A percentile compares a stretch with the other conserved stretches of the same genome.
These are phyloP conservation scores for Psittacula derbiana DNA, from an alignment of 2,797 vertebrate genomes.

Conservation along the genomic window DNA sequence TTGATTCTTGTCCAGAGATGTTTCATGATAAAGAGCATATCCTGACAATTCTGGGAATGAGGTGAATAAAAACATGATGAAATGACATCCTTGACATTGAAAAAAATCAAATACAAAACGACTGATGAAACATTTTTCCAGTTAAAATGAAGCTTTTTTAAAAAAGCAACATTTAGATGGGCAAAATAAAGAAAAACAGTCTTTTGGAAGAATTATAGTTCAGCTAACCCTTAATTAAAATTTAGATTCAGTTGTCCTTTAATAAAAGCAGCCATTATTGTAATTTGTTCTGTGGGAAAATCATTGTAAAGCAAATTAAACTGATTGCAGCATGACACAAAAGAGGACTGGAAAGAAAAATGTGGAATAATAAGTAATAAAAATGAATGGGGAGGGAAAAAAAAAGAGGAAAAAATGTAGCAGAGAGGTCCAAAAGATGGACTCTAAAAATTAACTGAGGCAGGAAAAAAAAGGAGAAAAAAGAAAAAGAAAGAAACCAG, in stretches of 20 bases:
- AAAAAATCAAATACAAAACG: background rate
- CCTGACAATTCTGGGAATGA: slow-evolving; percentile 20
- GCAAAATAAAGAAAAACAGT: slow-evolving; percentile 19
- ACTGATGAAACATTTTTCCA: background rate
- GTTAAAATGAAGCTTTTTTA: background rate
- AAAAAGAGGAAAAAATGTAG: background rate
- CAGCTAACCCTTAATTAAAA: slow-evolving; percentile 88
- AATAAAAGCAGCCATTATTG: slow-evolving; percentile 71
- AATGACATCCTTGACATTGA: background rate
- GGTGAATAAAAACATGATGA: slow-evolving; percentile 4
- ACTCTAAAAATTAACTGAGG: slow-evolving; percentile 60
- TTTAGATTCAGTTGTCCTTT: slow-evolving; percentile 84
- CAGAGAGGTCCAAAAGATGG: slow-evolving; percentile 56
- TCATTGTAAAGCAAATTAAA: slow-evolving; percentile 74
- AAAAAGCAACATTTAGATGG: background rate
- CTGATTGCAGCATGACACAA: slow-evolving; percentile 51
- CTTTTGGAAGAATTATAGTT: slow-evolving; percentile 46
- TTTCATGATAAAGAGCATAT: slow-evolving; percentile 21
- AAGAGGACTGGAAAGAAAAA: slow-evolving; percentile 52
- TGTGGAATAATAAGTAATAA: slow-evolving; percentile 57
- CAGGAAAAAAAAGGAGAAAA: background rate
- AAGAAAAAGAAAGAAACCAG: slow-evolving; percentile 66
- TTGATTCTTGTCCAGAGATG: slow-evolving; percentile 29
- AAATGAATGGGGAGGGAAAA: slow-evolving; percentile 26
- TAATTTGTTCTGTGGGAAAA: slow-evolving; percentile 46